Evolutionary conservation across 1,140 invertebrate species (phyloP), one percentile per base, ranked within the genome.

Genomic region (Dendroctonus valens): DNA sequence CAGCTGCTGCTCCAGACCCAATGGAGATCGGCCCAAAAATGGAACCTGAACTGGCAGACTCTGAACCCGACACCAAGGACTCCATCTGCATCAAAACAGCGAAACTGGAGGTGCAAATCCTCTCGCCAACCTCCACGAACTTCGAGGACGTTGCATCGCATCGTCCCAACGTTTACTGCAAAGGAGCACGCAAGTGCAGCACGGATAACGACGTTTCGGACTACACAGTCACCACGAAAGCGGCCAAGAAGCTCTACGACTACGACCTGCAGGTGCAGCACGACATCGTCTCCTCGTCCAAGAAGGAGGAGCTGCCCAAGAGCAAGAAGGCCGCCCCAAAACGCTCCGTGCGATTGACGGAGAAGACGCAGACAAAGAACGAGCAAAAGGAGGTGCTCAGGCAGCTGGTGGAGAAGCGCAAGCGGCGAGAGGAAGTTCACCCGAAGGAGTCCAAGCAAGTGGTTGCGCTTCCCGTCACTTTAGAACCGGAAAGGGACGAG

Each of bases 201-300:
- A 7, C 57, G 26, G 59, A 68, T 40, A 50, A 59, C 42, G 65
- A 67, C 38, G 7, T 50, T 6, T 41, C 62, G 6, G 55, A 59
- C 46, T 42, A n/a, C 12, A 8, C 49, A n/a, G 9, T 73, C 2
- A 55, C 59, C 9, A 73, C 73, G 38, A 74, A 74, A 68, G 73
- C 73, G 7, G 68, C 73, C 0, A 74, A 69, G 48, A 74, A 74
- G 48, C 51, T 63, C 7, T 74, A 74, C 39, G 70, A 69, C 5
- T 44, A n/a, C 26, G 69, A 71, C 46, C 50, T 71, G 37, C 63
- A 65, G 40, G 65, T 69, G 11, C 50, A 51, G 26, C 65, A 67
- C 8, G 49, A 59, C 49, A 54, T n/a, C 9, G 58, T 67, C 5
- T 59, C 58, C 9, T 68, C 65, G 9, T 68, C 59, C 3, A 62